Percentiles rank a stretch among this genome's conserved stretches.
phyloP scores from a whole-genome alignment of 1,140 invertebrate genomes.

The Sminthurinus signatus region DNA sequence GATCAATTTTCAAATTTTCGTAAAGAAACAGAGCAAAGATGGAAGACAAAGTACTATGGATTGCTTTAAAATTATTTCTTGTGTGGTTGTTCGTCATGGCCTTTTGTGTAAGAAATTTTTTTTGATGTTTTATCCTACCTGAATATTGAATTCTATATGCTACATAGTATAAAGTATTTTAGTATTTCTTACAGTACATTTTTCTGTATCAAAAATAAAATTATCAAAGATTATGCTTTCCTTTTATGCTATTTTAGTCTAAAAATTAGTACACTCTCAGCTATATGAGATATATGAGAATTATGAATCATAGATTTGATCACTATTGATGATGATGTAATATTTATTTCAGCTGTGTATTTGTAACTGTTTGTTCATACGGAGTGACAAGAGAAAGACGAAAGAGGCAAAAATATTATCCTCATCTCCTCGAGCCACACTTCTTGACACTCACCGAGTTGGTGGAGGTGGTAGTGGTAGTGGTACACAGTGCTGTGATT shows the following conservation, averaged over 20 bases:
- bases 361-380: slow-evolving; percentile 13
- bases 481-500: slow-evolving; percentile 8
- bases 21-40: background rate
- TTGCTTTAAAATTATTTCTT: slow-evolving; percentile 9
- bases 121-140: background rate
- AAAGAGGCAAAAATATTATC: slow-evolving; percentile 2
- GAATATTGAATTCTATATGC: no score
- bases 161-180: no score
- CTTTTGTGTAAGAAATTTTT: slow-evolving; percentile 5
- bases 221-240: no score
- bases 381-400: slow-evolving; percentile 3
- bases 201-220: no score
- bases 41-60: slow-evolving; percentile 17
- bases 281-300: no score
- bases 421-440: background rate
- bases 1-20: no score
- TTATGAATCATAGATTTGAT: no score
- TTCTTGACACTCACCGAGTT: background rate
- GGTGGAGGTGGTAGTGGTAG: background rate
- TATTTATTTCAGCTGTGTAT: slow-evolving; percentile 15
- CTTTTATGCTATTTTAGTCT: no score
- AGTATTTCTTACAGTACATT: no score
- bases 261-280: no score
- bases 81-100: slow-evolving; percentile 9
- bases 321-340: no score